Evolutionary conservation across 2,113 vertebrate genomes (phyloP), one percentile per base, ranked within the genome.

Genomic region (Malurus cyaneus): DNA sequence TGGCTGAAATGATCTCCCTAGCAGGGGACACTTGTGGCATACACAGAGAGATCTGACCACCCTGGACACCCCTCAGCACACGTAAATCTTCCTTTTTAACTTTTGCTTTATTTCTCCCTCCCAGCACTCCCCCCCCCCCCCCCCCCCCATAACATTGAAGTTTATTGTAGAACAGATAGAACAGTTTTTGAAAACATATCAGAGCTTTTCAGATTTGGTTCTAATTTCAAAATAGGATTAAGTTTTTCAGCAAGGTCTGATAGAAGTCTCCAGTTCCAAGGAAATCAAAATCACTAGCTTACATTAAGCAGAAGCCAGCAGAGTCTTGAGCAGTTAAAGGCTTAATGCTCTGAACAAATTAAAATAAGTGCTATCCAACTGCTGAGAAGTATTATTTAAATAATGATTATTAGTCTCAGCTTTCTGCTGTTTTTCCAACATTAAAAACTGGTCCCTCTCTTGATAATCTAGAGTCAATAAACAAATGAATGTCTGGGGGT

Each of bases 51-150:
- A 39, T 39, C 39, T 39, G 39, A 39, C 39, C 39, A 39, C 39
- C 39, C 39, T 39, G 39, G 39, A 39, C 39, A 39, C 39, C 39
- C 39, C 39, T 39, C 39, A 39, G 39, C 39, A 39, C 39, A 39
- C 10, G 39, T 39, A 39, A 39, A 39, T 39, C 39, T 84, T 72
- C 29, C 17, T n/a, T 72, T 89, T 84, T 3, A 28, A 19, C 9
- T 71, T 41, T 67, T 83, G 17, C 14, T 78, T 85, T 67, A 32
- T 41, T 9, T 8, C 12, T 49, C 9, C 3, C n/a, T 47, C 14
- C 29, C 0, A 1, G 1, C 3, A 8, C 18, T 7, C 6, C 12
- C 3, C 15, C 3, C 10, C 18, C 9, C 5, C 12, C 3, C 15
- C n/a, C n/a, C n/a, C n/a, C n/a, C n/a, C n/a, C n/a, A 39, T 39